Conservation (phyloP, 2,797 vertebrate genomes). For the Sylvilagus floridanus region DNA sequence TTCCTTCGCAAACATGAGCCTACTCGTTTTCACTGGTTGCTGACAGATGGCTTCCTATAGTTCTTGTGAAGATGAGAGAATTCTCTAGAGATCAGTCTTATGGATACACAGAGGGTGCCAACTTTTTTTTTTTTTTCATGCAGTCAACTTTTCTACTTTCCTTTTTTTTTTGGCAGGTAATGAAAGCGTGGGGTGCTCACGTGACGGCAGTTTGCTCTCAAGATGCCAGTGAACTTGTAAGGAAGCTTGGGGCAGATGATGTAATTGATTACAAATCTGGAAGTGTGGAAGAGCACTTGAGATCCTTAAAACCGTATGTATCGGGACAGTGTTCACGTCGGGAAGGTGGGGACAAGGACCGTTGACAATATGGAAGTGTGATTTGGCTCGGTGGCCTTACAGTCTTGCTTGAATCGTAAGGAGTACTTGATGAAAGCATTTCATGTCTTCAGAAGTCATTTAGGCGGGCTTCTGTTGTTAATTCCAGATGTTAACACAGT, state of each 20-base stretch:
- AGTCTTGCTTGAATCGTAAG: not conserved
- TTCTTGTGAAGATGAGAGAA: not conserved
- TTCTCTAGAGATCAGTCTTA: conserved; percentile 26
- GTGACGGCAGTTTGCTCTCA: conserved; percentile 97
- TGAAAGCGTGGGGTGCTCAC: conserved; percentile 96
- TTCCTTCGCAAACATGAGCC: conserved; percentile 42
- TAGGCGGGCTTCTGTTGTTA: not conserved
- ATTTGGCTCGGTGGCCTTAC: not conserved
- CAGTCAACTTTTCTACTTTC: not conserved
- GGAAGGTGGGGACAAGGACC: not conserved
- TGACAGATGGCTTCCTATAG: conserved; percentile 21
- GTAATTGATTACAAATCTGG: conserved; percentile 94
- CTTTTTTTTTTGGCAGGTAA: conserved; percentile 87
- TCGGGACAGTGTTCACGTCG: not conserved
- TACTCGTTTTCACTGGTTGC: conserved; percentile 25
- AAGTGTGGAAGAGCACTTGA: conserved; percentile 90
- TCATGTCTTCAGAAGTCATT: not conserved
- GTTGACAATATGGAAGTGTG: not conserved
- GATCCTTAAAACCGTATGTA: conserved; percentile 91
- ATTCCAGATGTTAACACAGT: not conserved
- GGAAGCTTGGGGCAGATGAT: conserved; percentile 93
- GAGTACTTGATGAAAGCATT: not conserved
- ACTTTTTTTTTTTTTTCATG: not conserved
- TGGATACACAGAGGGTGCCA: not conserved
- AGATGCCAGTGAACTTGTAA: conserved; percentile 92